Percentiles rank a stretch among this genome's conserved stretches.
Evolutionary conservation across 1,140 invertebrate genomes (phyloP).

Genomic region (Zaprionus africanus): DNA sequence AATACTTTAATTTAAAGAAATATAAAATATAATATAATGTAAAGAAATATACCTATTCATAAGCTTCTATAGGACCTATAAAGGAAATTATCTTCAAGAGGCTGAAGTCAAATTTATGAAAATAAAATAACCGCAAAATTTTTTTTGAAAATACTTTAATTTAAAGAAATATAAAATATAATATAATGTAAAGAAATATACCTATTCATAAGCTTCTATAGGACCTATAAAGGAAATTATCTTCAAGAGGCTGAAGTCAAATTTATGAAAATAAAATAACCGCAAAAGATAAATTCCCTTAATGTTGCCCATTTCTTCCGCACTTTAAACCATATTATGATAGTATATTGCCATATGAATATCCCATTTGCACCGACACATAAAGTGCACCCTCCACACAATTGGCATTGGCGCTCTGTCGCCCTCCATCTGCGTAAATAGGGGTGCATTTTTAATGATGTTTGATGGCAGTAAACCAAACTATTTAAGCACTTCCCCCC

Average conservation of each 20-base stretch:
- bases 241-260: background rate
- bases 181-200: too few relatives aligned
- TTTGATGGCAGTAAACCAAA: slow-evolving; percentile 23
- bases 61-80: too few relatives aligned
- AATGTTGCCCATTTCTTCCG: background rate
- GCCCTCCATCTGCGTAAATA: background rate
- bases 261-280: background rate
- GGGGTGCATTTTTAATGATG: slow-evolving; percentile 50
- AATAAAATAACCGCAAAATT: too few relatives aligned
- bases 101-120: too few relatives aligned
- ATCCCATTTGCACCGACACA: background rate
- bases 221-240: too few relatives aligned
- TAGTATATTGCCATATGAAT: background rate
- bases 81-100: too few relatives aligned
- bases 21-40: too few relatives aligned
- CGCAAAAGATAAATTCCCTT: background rate
- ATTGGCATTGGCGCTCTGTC: background rate
- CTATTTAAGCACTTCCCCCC: slow-evolving; percentile 31
- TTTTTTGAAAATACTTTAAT: too few relatives aligned
- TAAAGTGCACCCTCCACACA: background rate
- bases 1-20: too few relatives aligned
- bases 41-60: too few relatives aligned
- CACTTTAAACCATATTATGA: background rate
- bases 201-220: too few relatives aligned
- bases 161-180: too few relatives aligned